A percentile compares a stretch with the other conserved stretches of the same genome.
phyloP scores from a whole-genome alignment of 2,797 vertebrate genomes.

The Acrossocheilus wenchowensis region DNA sequence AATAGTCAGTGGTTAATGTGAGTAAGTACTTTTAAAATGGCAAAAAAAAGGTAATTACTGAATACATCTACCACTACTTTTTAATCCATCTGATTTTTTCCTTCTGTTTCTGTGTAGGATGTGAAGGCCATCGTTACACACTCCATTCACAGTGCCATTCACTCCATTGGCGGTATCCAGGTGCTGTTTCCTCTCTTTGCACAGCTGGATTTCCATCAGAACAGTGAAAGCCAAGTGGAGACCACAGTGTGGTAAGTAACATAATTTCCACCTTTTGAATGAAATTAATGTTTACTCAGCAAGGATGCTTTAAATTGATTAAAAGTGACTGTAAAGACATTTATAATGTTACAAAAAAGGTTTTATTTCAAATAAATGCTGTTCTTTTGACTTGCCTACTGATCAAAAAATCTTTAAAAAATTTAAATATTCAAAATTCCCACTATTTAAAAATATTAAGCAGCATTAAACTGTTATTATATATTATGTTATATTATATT shows the following conservation, averaged over 20 bases:
- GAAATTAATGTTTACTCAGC: neutral
- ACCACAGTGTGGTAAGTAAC: conserved; percentile 89
- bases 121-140: conserved; percentile 95
- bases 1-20: neutral
- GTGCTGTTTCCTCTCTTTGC: conserved; percentile 96
- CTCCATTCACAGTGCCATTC: conserved; percentile 95
- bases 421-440: neutral
- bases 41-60: neutral
- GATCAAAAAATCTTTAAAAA: neutral
- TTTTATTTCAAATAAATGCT: neutral
- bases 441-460: neutral
- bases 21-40: conserved; percentile 4
- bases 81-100: conserved; percentile 3
- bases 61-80: neutral
- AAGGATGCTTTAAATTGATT: neutral
- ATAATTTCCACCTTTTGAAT: neutral
- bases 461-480: neutral
- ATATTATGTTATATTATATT: too few relatives aligned
- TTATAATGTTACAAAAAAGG: neutral
- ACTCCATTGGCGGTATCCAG: conserved; percentile 96
- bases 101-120: conserved; percentile 78
- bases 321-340: neutral
- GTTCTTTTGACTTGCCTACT: neutral
- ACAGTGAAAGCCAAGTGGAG: conserved; percentile 85
- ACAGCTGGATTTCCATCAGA: conserved; percentile 90